These are phyloP conservation scores for Chromobotia macracanthus DNA, from an alignment of 2,797 vertebrate genomes.

Conservation along the genomic window DNA sequence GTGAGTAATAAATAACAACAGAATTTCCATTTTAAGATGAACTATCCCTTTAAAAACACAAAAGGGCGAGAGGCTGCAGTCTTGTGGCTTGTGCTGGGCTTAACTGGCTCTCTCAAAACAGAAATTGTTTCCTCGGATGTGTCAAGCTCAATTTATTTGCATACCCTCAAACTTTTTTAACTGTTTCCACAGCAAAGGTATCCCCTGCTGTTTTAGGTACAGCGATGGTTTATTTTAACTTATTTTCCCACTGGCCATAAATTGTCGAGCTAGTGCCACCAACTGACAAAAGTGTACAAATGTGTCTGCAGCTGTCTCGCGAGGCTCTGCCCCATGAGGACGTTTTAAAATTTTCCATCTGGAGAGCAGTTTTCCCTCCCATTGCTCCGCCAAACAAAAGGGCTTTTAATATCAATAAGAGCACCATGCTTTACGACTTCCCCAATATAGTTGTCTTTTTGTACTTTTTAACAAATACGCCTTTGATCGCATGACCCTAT, in stretches of 20 bases:
- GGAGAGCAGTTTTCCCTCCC: constrained; percentile 1
- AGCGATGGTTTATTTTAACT: not conserved
- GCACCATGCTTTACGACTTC: constrained; percentile 26
- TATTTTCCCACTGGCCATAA: not conserved
- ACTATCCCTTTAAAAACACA: not conserved
- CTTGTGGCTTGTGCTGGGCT: not conserved
- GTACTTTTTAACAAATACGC: constrained; percentile 14
- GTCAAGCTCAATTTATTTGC: not conserved
- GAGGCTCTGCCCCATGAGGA: constrained; percentile 1
- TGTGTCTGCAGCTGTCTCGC: not conserved
- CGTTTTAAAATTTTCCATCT: constrained; percentile 19
- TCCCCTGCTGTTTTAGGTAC: not conserved
- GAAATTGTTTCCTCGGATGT: not conserved
- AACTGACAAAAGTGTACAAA: constrained; percentile 29
- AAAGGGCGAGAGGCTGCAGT: not conserved
- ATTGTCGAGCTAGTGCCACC: constrained; percentile 18
- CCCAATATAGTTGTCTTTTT: constrained; percentile 3
- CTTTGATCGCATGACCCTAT: constrained; percentile 15
- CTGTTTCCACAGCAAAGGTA: not conserved
- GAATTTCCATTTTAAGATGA: not conserved
- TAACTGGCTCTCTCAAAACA: too few species aligned
- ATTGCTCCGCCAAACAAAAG: constrained; percentile 15
- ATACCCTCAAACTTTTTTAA: not conserved
- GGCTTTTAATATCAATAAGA: constrained; percentile 22
- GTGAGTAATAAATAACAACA: not conserved